These are phyloP conservation scores for Andrena trimmerana DNA, from an alignment of 2,888 invertebrate genomes.

Conservation along the genomic window DNA sequence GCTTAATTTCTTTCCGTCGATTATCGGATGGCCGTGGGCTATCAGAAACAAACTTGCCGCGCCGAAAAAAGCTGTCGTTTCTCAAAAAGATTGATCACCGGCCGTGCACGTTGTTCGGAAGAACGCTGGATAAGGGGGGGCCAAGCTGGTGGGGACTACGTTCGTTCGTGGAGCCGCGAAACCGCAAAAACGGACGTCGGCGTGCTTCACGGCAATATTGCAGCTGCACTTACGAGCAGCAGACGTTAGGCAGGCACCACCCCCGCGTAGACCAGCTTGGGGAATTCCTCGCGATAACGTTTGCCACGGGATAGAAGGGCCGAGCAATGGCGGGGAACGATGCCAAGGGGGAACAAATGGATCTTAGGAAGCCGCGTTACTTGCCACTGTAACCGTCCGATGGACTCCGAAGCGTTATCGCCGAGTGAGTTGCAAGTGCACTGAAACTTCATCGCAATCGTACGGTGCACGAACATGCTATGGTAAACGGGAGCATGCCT, in stretches of 20 bases:
- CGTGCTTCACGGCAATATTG: slow-evolving; percentile 61
- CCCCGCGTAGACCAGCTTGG: slow-evolving; percentile 22
- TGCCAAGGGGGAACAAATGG: slow-evolving; percentile 59
- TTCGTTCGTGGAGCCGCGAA: slow-evolving; percentile 19
- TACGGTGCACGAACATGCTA: slow-evolving; percentile 50
- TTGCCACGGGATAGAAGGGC: slow-evolving; percentile 21
- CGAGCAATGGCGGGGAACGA: slow-evolving; percentile 54
- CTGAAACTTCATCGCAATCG: slow-evolving; percentile 63
- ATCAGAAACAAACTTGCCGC: slow-evolving; percentile 28
- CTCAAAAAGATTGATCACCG: slow-evolving; percentile 54
- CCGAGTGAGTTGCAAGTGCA: slow-evolving; percentile 58
- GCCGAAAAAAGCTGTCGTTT: slow-evolving; percentile 13
- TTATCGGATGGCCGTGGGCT: not conserved
- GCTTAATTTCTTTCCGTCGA: slow-evolving; percentile 35
- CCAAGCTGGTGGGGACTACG: slow-evolving; percentile 7
- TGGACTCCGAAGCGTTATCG: slow-evolving; percentile 57
- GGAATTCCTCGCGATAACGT: slow-evolving; percentile 58
- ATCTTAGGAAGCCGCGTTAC: slow-evolving; percentile 52
- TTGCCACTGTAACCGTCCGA: slow-evolving; percentile 39
- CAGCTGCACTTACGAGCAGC: slow-evolving; percentile 59
- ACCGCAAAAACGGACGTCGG: slow-evolving; percentile 49
- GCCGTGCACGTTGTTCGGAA: not conserved
- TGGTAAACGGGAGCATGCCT: slow-evolving; percentile 27
- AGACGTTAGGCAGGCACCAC: slow-evolving; percentile 36
- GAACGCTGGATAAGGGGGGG: not conserved